Evolutionary conservation across 1,140 invertebrate species (phyloP), one percentile per base, ranked within the genome.

Genomic region (Physella acuta): DNA sequence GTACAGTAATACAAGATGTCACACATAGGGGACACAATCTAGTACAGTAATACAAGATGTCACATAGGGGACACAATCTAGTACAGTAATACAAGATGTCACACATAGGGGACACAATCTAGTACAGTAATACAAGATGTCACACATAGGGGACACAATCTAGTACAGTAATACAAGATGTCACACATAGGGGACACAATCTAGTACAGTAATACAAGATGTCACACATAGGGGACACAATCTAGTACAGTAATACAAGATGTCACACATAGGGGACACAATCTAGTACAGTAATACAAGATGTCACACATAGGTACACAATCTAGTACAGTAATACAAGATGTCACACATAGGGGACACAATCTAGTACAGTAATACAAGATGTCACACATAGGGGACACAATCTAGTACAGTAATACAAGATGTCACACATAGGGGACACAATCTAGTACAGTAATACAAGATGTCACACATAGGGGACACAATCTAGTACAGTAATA

Each of bases 311-410:
- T n/a, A 85, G 76, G 17, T 81, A 77, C 20, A 85, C 58, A 17
- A 82, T 76, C 81, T 82, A 66, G 20, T 65, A 68, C 70, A 24
- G 24, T 11, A 44, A 44, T 20, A 44, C 39, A 44, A n/a, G 80
- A 71, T 85, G 85, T 84, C 84, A 85, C 11, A 84, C 75, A 73
- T 82, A 85, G 4, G 78, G 68, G 20, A 77, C 20, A 85, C 58
- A 17, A 82, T 76, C 81, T 82, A 66, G 20, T 65, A 68, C 70
- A 24, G 24, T 11, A 44, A 44, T 20, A 44, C 39, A 44, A n/a
- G 80, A 71, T 85, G 85, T 84, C 84, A 85, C 11, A 84, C 75
- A 73, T 82, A 85, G 4, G 78, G 68, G 20, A 77, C 20, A 85
- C 58, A 17, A 82, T 76, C 81, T 82, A 66, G 20, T 65, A 68